Base-by-base conservation (phyloP, 1,140 invertebrate species). In the Pemphigus obesinymphae region DNA sequence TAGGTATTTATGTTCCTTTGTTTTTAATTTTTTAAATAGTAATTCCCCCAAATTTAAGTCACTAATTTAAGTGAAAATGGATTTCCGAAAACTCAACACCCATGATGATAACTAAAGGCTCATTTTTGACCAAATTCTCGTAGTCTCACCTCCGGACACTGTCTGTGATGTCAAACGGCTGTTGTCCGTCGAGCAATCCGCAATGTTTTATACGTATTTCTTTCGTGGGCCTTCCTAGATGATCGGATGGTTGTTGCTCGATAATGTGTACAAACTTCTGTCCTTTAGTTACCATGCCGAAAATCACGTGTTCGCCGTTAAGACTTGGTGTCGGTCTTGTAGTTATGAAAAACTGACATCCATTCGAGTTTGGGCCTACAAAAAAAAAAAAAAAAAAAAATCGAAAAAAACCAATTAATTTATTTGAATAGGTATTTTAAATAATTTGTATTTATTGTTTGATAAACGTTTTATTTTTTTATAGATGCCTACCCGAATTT, bases 271-370 rank as follows among this genome's bases (percentile, higher is more conserved):
- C 91, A 1, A 96, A 88, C 83, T 93, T 92, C 87, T 95, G 91
- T n/a, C 96, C 96, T 84, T 92, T 90, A 4, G 93, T 86, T 0
- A 95, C 94, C 88, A 96, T 98, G 85, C 97, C 97, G 88, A 99
- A 97, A 8, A 98, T 93, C 7, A 95, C 95, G 86, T 99, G 96
- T 82, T 93, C 90, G 6, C 94, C 94, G 88, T 99, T 94, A 61
- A 99, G 88, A 97, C 97, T 99, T 3, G 93, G 91, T 0, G 97
- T 95, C 15, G 92, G 90, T 78, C 94, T 91, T 5, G 93, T 95
- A 8, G 95, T 97, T 85, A 99, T 96, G 87, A 99, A 97, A 87
- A 99, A 99, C 87, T 99, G 97, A 84, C 95, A 98, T 40, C 97
- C 97, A 87, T 92, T 94, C n/a, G 92, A 91, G 84, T 95, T 87